Percentiles rank a stretch among this genome's conserved stretches.
These are phyloP conservation scores for Ovis canadensis DNA, from an alignment of 2,113 vertebrate species.

Conservation along the genomic window DNA sequence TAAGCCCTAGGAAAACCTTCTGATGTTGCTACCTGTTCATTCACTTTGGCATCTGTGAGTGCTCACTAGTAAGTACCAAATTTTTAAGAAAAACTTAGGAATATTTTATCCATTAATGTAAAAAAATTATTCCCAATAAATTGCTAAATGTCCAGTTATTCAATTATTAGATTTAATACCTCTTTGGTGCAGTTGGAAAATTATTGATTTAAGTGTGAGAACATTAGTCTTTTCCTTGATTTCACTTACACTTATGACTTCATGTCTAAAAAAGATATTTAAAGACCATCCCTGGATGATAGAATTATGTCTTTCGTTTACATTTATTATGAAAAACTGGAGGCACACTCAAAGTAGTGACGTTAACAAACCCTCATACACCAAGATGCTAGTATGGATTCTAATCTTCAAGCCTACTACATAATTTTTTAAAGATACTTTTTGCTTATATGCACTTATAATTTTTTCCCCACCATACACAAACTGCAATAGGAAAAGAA, in stretches of 20 bases:
- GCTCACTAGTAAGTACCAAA: not conserved
- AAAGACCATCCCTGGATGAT: not conserved
- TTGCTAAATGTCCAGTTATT: not conserved
- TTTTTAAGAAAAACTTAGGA: constrained; percentile 16
- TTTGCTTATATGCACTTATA: not conserved
- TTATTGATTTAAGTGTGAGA: not conserved
- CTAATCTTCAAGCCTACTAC: not conserved
- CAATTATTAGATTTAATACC: constrained; percentile 14
- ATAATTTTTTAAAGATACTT: not conserved
- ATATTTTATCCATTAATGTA: not conserved
- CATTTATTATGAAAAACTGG: not conserved
- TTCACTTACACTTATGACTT: not conserved
- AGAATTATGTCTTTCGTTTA: not conserved
- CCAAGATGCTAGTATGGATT: not conserved
- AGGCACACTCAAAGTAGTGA: not conserved
- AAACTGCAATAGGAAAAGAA: not conserved
- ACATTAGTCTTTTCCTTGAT: not conserved
- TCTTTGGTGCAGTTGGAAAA: not conserved
- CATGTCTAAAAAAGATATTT: not conserved
- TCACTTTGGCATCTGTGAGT: not conserved
- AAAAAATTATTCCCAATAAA: not conserved
- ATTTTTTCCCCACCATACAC: not conserved
- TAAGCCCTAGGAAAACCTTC: not conserved
- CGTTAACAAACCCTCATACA: not conserved
- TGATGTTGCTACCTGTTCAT: not conserved